A percentile compares a stretch with the other conserved stretches of the same genome.
Evolutionary conservation across 2,797 vertebrate genomes (phyloP).

Genomic region (Eulemur albifrons): DNA sequence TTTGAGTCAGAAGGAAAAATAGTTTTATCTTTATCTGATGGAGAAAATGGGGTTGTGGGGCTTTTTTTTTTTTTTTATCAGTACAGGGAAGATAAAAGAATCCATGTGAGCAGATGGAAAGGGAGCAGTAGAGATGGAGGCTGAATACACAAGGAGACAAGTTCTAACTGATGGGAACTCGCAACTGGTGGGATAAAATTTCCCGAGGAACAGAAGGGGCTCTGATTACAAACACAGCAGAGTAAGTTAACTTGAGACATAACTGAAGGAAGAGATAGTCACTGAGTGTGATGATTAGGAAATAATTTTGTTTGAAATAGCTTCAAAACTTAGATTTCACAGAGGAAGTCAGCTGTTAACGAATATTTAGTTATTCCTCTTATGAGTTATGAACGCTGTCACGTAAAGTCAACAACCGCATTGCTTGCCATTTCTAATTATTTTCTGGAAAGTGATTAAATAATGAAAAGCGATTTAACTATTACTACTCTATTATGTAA

Average conservation of each 20-base stretch:
- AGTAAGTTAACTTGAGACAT: neutral
- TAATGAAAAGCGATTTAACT: neutral
- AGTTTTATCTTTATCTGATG: neutral
- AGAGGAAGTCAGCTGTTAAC: slow-evolving; percentile 46
- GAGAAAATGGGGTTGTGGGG: neutral
- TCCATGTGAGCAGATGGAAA: neutral
- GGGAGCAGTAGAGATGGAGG: neutral
- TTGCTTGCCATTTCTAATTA: slow-evolving; percentile 47
- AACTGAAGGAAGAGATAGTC: neutral
- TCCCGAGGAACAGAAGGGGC: neutral
- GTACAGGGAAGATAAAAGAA: neutral
- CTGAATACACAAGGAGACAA: neutral
- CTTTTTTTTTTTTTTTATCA: neutral
- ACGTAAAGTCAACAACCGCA: neutral
- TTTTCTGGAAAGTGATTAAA: neutral
- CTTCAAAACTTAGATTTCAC: neutral
- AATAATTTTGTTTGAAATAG: slow-evolving; percentile 41
- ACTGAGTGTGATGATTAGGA: slow-evolving; percentile 19
- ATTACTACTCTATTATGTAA: neutral
- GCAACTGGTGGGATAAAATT: neutral
- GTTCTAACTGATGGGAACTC: neutral
- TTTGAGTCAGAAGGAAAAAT: neutral
- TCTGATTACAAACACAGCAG: neutral
- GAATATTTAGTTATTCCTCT: neutral
- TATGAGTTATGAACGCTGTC: neutral